Conservation (phyloP, 2,113 vertebrate species). For the Microtus richardsoni region DNA sequence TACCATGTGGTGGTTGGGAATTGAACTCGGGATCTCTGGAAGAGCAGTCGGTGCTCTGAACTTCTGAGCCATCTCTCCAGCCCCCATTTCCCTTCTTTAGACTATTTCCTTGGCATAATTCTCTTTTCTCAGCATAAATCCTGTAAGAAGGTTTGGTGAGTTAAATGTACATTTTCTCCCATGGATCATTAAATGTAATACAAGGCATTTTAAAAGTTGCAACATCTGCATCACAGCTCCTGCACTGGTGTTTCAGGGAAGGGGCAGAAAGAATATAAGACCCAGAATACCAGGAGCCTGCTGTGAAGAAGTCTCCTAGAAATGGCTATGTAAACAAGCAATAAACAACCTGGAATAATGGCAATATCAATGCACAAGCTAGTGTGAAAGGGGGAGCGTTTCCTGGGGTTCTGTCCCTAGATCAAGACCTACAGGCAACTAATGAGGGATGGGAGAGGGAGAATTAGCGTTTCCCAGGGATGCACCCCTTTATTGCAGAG, state of each 20-base stretch:
- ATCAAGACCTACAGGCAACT: neutral
- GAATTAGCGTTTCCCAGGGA: neutral
- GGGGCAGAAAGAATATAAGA: neutral
- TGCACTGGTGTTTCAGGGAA: neutral
- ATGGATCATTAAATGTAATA: neutral
- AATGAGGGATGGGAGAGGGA: neutral
- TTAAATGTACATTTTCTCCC: neutral
- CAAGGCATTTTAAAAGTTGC: neutral
- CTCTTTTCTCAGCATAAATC: conserved; percentile 23
- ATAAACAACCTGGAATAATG: neutral
- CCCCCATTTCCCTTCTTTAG: conserved; percentile 11
- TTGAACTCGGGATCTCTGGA: no score
- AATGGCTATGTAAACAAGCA: no score
- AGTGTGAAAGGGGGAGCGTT: neutral
- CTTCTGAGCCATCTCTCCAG: no score
- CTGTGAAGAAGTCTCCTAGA: neutral
- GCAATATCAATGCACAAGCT: neutral
- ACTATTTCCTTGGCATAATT: conserved; percentile 13
- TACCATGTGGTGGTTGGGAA: no score
- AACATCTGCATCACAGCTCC: neutral
- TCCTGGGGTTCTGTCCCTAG: neutral
- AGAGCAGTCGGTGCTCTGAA: no score
- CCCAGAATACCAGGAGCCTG: neutral
- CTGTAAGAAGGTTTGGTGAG: conserved; percentile 22
- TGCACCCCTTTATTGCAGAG: neutral